Conservation (phyloP, 2,113 vertebrate genomes). For the Crotalus tigris region DNA sequence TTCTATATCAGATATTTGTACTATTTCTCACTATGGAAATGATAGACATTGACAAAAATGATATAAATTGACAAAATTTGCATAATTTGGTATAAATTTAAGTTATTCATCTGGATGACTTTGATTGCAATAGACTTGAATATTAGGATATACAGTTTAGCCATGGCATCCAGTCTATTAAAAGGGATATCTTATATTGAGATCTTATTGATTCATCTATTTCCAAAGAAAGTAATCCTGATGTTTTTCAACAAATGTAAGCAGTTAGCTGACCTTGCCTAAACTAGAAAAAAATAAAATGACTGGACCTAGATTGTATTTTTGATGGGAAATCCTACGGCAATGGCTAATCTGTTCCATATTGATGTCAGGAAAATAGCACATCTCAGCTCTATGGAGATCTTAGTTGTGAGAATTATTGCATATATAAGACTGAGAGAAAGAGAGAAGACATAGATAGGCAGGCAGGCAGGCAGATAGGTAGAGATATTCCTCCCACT, state of each 20-base stretch:
- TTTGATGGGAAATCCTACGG: background rate
- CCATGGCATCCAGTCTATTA: background rate
- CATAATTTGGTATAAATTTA: background rate
- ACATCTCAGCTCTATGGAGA: background rate
- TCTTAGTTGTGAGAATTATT: background rate
- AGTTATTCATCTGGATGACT: background rate
- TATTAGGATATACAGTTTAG: background rate
- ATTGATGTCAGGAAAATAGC: background rate
- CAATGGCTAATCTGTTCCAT: background rate
- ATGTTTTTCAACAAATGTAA: too few relatives aligned
- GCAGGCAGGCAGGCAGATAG: too few relatives aligned
- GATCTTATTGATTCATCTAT: background rate
- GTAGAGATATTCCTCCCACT: background rate
- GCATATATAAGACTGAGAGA: background rate
- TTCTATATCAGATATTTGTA: background rate
- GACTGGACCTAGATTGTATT: background rate
- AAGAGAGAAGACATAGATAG: background rate
- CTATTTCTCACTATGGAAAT: background rate
- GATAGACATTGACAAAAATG: background rate
- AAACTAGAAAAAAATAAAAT: too few relatives aligned
- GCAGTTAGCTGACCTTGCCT: too few relatives aligned
- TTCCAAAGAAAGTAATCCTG: too few relatives aligned
- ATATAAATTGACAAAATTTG: background rate
- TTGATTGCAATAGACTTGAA: background rate
- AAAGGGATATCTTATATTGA: background rate